Percentiles rank a stretch among this genome's conserved stretches.
Evolutionary conservation across 1,140 invertebrate species (phyloP).

Genomic region (Acyrthosiphon pisum): DNA sequence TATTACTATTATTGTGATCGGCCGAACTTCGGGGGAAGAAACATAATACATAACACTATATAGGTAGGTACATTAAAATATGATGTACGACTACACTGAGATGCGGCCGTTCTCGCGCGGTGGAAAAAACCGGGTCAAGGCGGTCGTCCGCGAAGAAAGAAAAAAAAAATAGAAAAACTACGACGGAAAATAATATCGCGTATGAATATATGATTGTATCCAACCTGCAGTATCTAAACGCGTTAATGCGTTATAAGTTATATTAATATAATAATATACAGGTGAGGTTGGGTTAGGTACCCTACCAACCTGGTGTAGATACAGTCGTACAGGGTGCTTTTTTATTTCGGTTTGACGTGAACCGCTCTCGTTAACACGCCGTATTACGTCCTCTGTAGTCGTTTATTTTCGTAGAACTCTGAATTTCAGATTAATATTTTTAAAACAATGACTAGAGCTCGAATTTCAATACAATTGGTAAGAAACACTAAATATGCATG

Average conservation of each 20-base stretch:
- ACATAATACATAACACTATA: not conserved
- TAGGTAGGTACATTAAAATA: too few species aligned
- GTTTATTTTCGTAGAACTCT: not conserved
- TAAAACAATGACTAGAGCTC: not conserved
- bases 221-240: not conserved
- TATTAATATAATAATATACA: not conserved
- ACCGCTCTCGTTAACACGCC: too few species aligned
- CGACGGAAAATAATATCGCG: conserved; percentile 12
- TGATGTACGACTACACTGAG: not conserved
- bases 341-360: too few species aligned
- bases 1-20: not conserved
- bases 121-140: conserved; percentile 48
- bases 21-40: conserved; percentile 12
- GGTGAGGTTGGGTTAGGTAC: not conserved
- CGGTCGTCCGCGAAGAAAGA: not conserved
- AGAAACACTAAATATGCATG: not conserved
- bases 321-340: too few species aligned
- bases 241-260: too few species aligned
- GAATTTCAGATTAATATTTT: not conserved
- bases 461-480: not conserved
- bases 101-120: not conserved
- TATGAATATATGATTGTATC: not conserved
- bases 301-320: not conserved
- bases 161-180: not conserved
- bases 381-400: not conserved